Evolutionary conservation across 2,113 vertebrate genomes (phyloP), one percentile per base, ranked within the genome.

Genomic region (Taxidea taxus): DNA sequence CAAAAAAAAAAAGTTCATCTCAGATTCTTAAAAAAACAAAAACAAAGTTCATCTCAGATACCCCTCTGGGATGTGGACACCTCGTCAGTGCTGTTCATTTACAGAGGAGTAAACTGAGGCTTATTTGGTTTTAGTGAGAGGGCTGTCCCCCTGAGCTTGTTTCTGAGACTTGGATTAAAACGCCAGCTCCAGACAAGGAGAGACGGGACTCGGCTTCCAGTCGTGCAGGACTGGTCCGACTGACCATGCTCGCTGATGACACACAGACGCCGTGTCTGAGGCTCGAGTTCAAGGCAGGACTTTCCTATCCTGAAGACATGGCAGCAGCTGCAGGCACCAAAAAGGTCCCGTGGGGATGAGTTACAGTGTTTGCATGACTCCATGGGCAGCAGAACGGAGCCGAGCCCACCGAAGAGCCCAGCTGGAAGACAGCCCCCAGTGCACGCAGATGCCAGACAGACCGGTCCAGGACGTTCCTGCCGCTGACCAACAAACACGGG

Each of bases 381-480:
- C 42, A 6, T 4, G 10, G 54, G 34, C 2, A 34, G 85, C 9
- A 89, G 12, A 42, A 21, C 1, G 1, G 4, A 23, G 39, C 44
- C 15, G 4, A 7, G 13, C 2, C 14, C 84, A 25, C 5, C 21
- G 6, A 15, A 13, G 0, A 18, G 37, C 27, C 4, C 7, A 1
- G 4, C 20, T 15, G 27, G 31, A 56, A 74, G 49, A 21, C 7
- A 37, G 14, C 47, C 5, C 10, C 56, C 31, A 5, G 4, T 1
- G 15, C 27, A 11, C 2, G n/a, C 0, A 18, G 39, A 5, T 0
- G 39, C 60, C n/a, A 0, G 29, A 1, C 27, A 15, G 2, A 0
- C 10, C 4, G 0, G 37, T 0, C 1, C 62, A 0, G 3, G 1
- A 29, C 44, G 4, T 20, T 18, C 74, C 27, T 31, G 8, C 47